phyloP scores from a whole-genome alignment of 1,140 invertebrate genomes.

The Solenopsis invicta region DNA sequence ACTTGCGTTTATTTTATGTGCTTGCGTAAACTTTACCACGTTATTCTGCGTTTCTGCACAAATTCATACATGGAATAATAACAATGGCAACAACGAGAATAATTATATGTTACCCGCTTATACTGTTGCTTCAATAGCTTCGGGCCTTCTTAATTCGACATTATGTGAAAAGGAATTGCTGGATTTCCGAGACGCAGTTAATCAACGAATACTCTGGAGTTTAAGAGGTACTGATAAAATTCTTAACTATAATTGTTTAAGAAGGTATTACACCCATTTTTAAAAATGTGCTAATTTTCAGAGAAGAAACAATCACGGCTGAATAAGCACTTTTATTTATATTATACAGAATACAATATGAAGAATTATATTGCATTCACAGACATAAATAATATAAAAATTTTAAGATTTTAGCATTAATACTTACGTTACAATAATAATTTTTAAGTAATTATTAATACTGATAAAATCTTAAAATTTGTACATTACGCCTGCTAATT shows the following conservation, averaged over 20 bases:
- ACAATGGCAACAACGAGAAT: neutral
- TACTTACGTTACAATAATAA: too few relatives aligned
- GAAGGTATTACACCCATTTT: too few relatives aligned
- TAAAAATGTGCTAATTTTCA: too few relatives aligned
- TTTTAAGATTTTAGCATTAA: too few relatives aligned
- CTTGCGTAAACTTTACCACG: neutral
- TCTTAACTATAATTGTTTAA: neutral
- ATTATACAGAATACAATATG: too few relatives aligned
- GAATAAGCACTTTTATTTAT: too few relatives aligned
- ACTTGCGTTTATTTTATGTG: neutral
- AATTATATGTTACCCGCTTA: constrained; percentile 75
- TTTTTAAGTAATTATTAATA: too few relatives aligned
- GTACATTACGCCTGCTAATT: too few relatives aligned
- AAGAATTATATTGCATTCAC: too few relatives aligned
- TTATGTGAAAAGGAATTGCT: constrained; percentile 76
- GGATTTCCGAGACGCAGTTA: constrained; percentile 74
- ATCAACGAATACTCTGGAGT: constrained; percentile 78
- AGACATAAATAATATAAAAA: too few relatives aligned
- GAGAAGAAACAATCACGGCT: too few relatives aligned
- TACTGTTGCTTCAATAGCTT: constrained; percentile 67
- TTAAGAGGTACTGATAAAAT: constrained; percentile 79
- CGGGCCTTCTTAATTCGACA: constrained; percentile 68
- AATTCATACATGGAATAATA: neutral
- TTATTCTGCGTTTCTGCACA: constrained; percentile 1
- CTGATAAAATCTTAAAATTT: too few relatives aligned